Conservation (phyloP, 2,888 invertebrate species). For the Tupiocoris notatus region DNA sequence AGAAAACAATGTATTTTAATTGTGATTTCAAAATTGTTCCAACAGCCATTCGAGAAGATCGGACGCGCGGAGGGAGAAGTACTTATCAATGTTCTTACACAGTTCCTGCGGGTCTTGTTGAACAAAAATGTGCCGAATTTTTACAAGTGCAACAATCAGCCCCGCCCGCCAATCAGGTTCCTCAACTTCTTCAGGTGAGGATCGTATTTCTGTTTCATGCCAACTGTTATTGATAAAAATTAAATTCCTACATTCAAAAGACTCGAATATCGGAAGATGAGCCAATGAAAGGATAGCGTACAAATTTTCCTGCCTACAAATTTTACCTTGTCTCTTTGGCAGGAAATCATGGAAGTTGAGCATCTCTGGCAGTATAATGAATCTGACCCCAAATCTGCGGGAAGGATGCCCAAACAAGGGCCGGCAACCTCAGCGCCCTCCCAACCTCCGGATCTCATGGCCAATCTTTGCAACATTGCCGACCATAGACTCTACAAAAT, state of each 20-base stretch:
- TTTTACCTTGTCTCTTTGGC: slow-evolving; percentile 44
- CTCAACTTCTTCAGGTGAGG: slow-evolving; percentile 50
- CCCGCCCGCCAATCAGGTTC: slow-evolving; percentile 49
- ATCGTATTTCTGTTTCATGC: not conserved
- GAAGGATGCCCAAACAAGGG: slow-evolving; percentile 23
- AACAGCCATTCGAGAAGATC: slow-evolving; percentile 86
- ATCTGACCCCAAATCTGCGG: slow-evolving; percentile 59
- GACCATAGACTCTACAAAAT: slow-evolving; percentile 95
- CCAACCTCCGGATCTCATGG: slow-evolving; percentile 57
- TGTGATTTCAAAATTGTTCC: too few relatives aligned
- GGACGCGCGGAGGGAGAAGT: slow-evolving; percentile 91
- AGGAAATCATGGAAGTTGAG: slow-evolving; percentile 96
- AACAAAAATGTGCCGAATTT: slow-evolving; percentile 50
- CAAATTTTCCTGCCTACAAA: too few relatives aligned
- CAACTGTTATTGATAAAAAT: too few relatives aligned
- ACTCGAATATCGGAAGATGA: too few relatives aligned
- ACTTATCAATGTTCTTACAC: slow-evolving; percentile 95
- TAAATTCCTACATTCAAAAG: too few relatives aligned
- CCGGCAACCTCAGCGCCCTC: slow-evolving; percentile 23
- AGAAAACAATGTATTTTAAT: too few relatives aligned
- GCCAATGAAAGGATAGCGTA: too few relatives aligned
- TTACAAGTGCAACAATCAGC: slow-evolving; percentile 47
- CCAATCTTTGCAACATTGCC: slow-evolving; percentile 89
- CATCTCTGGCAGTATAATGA: slow-evolving; percentile 94
- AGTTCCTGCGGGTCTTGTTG: slow-evolving; percentile 63